phyloP scores from a whole-genome alignment of 2,113 vertebrate genomes.

The Mastomys coucha region DNA sequence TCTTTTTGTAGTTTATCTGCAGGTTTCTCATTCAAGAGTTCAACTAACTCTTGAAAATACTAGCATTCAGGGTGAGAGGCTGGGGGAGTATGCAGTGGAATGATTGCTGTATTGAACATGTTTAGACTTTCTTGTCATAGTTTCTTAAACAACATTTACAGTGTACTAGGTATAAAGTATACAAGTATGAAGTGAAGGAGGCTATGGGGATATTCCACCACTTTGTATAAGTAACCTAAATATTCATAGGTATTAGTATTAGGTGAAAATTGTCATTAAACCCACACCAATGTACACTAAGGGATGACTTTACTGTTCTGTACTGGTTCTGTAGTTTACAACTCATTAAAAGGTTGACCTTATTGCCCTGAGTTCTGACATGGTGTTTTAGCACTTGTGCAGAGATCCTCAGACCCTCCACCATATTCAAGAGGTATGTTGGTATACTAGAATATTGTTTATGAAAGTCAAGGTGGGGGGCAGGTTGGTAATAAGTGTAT shows the following conservation, averaged over 20 bases:
- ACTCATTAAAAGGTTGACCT: neutral
- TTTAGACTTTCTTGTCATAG: neutral
- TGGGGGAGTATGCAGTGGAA: neutral
- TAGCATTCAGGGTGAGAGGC: neutral
- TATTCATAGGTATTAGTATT: neutral
- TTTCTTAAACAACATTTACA: neutral
- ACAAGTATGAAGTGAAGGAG: neutral
- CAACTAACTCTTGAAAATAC: neutral
- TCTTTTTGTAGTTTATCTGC: too few species aligned
- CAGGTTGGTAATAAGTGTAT: neutral
- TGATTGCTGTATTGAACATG: neutral
- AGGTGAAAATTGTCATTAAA: neutral
- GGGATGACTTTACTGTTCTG: neutral
- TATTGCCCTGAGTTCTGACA: neutral
- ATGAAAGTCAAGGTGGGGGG: neutral
- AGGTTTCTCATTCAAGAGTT: neutral
- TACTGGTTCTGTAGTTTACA: neutral
- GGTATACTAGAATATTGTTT: too few species aligned
- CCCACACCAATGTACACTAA: neutral
- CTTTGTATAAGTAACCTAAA: neutral
- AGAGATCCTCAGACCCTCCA: neutral
- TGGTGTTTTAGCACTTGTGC: rapidly evolving
- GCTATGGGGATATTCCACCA: neutral
- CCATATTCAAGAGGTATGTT: too few species aligned
- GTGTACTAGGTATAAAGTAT: neutral